These are phyloP conservation scores for Dipodomys merriami DNA, from an alignment of 2,113 vertebrate species.

Conservation along the genomic window DNA sequence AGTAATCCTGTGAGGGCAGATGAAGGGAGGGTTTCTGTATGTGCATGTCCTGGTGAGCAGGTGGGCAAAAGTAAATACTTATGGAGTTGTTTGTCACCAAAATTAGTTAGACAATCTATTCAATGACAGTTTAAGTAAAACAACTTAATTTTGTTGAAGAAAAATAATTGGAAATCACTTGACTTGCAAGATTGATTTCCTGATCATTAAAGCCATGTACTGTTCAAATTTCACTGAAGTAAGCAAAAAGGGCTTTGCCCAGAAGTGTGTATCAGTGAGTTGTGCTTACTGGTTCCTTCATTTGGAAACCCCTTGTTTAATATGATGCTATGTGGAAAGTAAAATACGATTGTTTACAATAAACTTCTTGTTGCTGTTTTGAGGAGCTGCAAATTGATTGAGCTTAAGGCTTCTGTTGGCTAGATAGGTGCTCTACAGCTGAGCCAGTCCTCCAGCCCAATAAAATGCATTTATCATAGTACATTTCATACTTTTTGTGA, in stretches of 20 bases:
- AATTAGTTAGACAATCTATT: background rate
- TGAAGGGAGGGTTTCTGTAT: too few species aligned
- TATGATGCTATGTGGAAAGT: background rate
- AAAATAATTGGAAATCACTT: background rate
- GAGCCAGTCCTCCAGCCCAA: too few species aligned
- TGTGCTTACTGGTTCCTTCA: background rate
- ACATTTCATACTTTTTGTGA: background rate
- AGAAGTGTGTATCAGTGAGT: background rate
- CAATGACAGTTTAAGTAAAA: background rate
- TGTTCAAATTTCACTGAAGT: background rate
- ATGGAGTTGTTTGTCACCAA: background rate
- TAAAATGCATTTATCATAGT: background rate
- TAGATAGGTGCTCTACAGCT: too few species aligned
- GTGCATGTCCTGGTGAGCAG: background rate
- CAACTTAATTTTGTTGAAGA: background rate
- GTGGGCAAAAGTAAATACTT: background rate
- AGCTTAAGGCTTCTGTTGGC: too few species aligned
- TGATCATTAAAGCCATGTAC: background rate
- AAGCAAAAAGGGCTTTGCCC: background rate
- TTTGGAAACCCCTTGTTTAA: background rate
- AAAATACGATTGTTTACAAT: background rate
- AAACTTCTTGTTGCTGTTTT: too few species aligned
- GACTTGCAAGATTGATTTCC: background rate
- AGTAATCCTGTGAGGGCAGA: too few species aligned
- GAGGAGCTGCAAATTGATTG: too few species aligned